Conservation (phyloP, 2,888 invertebrate species). For the Dorcus parallelipipedus region DNA sequence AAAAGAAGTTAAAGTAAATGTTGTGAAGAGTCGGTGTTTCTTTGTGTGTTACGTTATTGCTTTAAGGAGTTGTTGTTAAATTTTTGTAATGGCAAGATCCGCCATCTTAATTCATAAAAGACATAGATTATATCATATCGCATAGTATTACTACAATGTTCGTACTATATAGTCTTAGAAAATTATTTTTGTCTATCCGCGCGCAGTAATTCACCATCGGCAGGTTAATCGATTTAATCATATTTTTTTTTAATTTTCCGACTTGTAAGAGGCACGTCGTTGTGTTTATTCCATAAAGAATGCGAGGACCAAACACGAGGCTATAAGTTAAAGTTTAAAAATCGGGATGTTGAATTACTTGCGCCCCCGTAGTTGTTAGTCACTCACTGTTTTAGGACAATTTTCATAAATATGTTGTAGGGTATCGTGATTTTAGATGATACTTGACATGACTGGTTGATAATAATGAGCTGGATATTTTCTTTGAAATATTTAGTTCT, state of each 20-base stretch:
- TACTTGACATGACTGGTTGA: constrained; percentile 18
- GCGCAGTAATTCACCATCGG: constrained; percentile 21
- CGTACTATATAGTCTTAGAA: constrained; percentile 35
- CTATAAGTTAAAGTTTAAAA: background rate
- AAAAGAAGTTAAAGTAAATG: constrained; percentile 13
- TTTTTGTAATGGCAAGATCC: constrained; percentile 13
- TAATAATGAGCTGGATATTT: too few species aligned
- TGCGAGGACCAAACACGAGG: constrained; percentile 23
- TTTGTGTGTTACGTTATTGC: constrained; percentile 12
- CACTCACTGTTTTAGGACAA: constrained; percentile 29
- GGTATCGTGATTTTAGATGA: constrained; percentile 35
- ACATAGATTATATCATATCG: constrained; percentile 47
- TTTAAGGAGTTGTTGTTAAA: constrained; percentile 15
- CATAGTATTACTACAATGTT: constrained; percentile 45
- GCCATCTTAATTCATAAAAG: constrained; percentile 37
- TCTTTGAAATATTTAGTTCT: too few species aligned
- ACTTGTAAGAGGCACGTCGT: background rate
- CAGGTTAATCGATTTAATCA: background rate
- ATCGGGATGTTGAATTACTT: constrained; percentile 21
- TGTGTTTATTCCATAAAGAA: constrained; percentile 12
- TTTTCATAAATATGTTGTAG: constrained; percentile 13
- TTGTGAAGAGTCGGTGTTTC: constrained; percentile 20
- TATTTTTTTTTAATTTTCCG: background rate
- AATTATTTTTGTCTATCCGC: constrained; percentile 26
- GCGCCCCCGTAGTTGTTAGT: constrained; percentile 29